Conservation (phyloP, 92 coral and sea anemone species). For the Ricordea florida region DNA sequence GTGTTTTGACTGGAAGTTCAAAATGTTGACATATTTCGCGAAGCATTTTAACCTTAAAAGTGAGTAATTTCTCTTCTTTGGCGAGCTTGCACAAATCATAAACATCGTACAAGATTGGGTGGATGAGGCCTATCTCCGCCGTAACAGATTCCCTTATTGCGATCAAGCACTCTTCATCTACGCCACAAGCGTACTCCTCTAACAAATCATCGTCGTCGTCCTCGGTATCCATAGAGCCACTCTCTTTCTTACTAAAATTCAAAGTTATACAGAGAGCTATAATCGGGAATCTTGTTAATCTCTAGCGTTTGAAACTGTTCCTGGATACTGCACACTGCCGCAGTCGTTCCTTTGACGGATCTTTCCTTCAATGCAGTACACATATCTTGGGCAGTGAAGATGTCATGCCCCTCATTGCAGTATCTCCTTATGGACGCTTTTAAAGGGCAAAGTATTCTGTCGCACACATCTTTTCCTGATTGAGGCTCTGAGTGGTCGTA, state of each 20-base stretch:
- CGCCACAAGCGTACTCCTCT: slow-evolving; percentile 42
- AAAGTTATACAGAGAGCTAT: too few species aligned
- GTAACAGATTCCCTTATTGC: slow-evolving; percentile 25
- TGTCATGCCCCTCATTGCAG: slow-evolving; percentile 3
- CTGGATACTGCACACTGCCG: too few species aligned
- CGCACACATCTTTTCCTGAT: slow-evolving; percentile 37
- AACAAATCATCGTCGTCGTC: slow-evolving; percentile 19
- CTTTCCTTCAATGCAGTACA: slow-evolving; percentile 21
- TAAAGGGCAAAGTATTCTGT: slow-evolving; percentile 51
- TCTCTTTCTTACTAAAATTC: not conserved
- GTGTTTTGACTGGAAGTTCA: not conserved
- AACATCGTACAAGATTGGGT: slow-evolving; percentile 31
- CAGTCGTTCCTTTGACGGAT: too few species aligned
- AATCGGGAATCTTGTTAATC: too few species aligned
- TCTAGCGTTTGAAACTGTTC: too few species aligned
- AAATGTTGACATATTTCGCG: slow-evolving; percentile 31
- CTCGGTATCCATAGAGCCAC: not conserved
- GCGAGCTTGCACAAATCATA: slow-evolving; percentile 26
- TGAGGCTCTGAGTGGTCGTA: slow-evolving; percentile 54
- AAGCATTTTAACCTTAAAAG: slow-evolving; percentile 31
- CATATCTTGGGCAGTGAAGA: slow-evolving; percentile 16
- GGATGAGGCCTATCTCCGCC: slow-evolving; percentile 6
- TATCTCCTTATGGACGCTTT: slow-evolving; percentile 39
- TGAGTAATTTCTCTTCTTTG: not conserved
- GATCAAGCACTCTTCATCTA: slow-evolving; percentile 13